These are phyloP conservation scores for Oxytorus armatus DNA, from an alignment of 2,888 invertebrate genomes.

Conservation along the genomic window DNA sequence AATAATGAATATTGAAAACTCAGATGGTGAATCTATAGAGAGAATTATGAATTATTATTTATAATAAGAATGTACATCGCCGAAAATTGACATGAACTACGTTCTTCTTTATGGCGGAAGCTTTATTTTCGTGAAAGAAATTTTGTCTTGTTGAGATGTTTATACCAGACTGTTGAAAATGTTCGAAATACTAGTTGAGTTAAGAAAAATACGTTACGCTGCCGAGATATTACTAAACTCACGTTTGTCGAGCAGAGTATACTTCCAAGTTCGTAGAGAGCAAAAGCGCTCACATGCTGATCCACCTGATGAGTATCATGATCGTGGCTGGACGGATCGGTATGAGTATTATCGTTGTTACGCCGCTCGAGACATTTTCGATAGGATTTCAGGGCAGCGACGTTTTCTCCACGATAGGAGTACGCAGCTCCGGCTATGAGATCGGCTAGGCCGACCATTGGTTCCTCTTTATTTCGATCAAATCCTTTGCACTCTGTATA, in stretches of 20 bases:
- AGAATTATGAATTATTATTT: too few relatives aligned
- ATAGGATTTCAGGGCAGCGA: slow-evolving; percentile 76
- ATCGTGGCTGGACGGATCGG: neutral
- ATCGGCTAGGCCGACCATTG: slow-evolving; percentile 86
- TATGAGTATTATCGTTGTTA: slow-evolving; percentile 7
- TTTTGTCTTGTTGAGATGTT: too few relatives aligned
- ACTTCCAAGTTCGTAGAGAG: slow-evolving; percentile 87
- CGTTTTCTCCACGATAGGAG: slow-evolving; percentile 83
- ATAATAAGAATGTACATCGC: too few relatives aligned
- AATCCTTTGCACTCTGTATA: slow-evolving; percentile 82
- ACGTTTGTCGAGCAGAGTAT: slow-evolving; percentile 76
- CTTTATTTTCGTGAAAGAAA: too few relatives aligned
- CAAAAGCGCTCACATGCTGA: slow-evolving; percentile 88
- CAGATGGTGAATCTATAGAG: too few relatives aligned
- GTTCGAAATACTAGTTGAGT: too few relatives aligned
- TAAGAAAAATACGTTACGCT: too few relatives aligned
- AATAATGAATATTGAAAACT: too few relatives aligned
- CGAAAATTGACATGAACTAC: too few relatives aligned
- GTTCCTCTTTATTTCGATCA: slow-evolving; percentile 81
- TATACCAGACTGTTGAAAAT: too few relatives aligned
- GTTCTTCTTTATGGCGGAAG: too few relatives aligned
- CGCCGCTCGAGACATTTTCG: slow-evolving; percentile 78
- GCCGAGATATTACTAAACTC: slow-evolving; percentile 64
- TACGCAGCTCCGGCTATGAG: slow-evolving; percentile 86
- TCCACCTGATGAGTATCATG: slow-evolving; percentile 72